These are phyloP conservation scores for Ploceus nigricollis DNA, from an alignment of 2,113 vertebrate species.

Conservation along the genomic window DNA sequence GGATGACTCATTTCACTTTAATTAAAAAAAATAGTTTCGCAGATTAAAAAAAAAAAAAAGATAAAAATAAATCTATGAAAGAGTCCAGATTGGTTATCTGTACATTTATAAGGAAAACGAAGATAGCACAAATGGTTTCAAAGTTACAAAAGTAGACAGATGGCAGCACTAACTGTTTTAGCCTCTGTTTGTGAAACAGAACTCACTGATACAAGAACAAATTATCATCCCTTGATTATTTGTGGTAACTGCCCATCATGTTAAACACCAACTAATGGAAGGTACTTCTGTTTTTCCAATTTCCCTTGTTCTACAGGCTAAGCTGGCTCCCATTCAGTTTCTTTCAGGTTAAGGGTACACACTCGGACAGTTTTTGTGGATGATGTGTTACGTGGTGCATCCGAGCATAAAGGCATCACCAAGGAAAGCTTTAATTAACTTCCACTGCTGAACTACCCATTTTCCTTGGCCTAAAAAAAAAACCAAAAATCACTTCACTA, in stretches of 20 bases:
- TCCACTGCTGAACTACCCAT: not conserved
- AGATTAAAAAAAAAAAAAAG: not conserved
- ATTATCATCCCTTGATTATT: not conserved
- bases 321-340: not conserved
- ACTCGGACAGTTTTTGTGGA: accelerated
- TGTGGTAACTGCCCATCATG: not conserved
- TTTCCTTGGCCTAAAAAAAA: not conserved
- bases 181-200: not conserved
- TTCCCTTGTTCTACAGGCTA: not conserved
- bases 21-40: not conserved
- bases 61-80: not conserved
- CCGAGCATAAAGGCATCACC: not conserved
- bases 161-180: not conserved
- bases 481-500: not conserved
- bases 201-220: not conserved
- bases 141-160: not conserved
- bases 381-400: not conserved
- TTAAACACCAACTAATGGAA: not conserved
- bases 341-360: not conserved
- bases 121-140: not conserved
- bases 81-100: not conserved
- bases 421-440: not conserved
- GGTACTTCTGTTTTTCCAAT: not conserved
- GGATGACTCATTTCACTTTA: not conserved
- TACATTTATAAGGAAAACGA: not conserved